Evolutionary conservation across 2,797 vertebrate genomes (phyloP), one percentile per base, ranked within the genome.

Genomic region (Falco columbarius): DNA sequence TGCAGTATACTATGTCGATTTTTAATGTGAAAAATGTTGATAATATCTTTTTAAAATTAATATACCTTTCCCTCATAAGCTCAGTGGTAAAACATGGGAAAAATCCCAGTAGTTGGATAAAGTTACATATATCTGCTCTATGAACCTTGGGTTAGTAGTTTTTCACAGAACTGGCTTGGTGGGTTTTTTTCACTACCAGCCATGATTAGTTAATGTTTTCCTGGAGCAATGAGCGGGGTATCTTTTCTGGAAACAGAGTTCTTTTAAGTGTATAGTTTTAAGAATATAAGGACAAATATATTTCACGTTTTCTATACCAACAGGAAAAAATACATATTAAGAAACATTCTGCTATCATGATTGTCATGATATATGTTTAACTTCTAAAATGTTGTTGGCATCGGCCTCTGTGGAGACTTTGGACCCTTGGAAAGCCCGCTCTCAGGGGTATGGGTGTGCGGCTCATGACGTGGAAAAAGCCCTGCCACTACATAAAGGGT

Each of bases 281-380:
- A 74, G 32, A 56, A 34, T 19, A 14, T 6, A n/a, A 18, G 7
- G 17, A 30, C 6, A 74, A 81, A 87, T 52, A 55, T 52, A 24
- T 26, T 86, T 59, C 26, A 30, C 18, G 17, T 77, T 94, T 95
- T 70, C 52, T 61, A 18, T 36, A 40, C 14, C 59, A 85, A 42
- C 22, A 56, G 38, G 54, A 87, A 92, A 92, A 85, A 91, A n/a
- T 34, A 7, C 34, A 34, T 17, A 7, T 42, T 71, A 81, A 90
- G 63, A 32, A 71, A 51, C 14, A 42, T 34, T 49, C 18, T 59
- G 16, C 15, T 21, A 8, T 49, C 1, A 0, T 34, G 17, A 40
- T 29, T 29, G 9, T 24, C 5, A 8, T 10, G 4, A 17, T 38
- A 11, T 1, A 10, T 2, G 0, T 73, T 73, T 71, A 51, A 46